A percentile compares a stretch with the other conserved stretches of the same genome.
Evolutionary conservation across 2,113 vertebrate species (phyloP).

Genomic region (Silurus meridionalis): DNA sequence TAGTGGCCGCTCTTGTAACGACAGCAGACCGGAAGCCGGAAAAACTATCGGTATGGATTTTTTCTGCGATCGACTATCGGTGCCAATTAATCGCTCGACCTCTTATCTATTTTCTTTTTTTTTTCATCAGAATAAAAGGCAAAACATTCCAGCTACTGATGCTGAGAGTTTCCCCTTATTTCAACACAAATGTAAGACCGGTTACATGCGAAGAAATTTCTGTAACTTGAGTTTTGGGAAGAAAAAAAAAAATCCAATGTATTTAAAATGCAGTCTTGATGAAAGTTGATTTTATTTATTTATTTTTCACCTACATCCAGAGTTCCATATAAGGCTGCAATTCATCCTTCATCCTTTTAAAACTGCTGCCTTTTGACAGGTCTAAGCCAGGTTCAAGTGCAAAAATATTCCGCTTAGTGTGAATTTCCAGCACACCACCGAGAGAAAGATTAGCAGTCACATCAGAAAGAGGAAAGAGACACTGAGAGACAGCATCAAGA

Average conservation of each 20-base stretch:
- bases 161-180: no score
- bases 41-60: no score
- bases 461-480: conserved; percentile 29
- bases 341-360: neutral
- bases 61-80: no score
- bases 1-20: no score
- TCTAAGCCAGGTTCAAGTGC: conserved; percentile 18
- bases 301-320: neutral
- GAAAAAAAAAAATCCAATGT: neutral
- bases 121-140: no score
- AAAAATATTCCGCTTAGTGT: conserved; percentile 30
- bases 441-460: conserved; percentile 62
- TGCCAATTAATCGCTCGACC: no score
- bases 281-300: neutral
- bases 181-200: no score
- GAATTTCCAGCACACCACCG: conserved; percentile 67
- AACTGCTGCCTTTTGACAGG: conserved; percentile 13
- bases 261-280: neutral
- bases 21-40: no score
- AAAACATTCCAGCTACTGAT: no score
- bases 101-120: no score
- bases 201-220: neutral
- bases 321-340: neutral
- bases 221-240: neutral
- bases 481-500: neutral